Conservation (phyloP, 37 sponge, comb jelly and placozoan species). For the Cladorhizidae sp. region DNA sequence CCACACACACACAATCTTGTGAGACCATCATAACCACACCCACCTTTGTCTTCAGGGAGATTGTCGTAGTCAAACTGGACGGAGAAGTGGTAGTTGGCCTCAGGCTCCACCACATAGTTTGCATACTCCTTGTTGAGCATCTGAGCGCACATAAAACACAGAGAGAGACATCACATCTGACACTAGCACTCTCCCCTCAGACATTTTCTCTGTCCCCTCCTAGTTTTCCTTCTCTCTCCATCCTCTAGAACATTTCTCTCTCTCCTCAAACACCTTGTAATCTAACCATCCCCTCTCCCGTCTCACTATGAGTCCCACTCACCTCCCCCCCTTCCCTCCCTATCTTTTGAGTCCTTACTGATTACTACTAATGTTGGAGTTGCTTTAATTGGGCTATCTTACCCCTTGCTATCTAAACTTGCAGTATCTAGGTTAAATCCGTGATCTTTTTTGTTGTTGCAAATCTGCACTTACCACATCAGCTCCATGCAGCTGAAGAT, state of each 20-base stretch:
- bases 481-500: constrained; percentile 84
- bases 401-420: too few species aligned
- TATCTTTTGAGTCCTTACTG: too few species aligned
- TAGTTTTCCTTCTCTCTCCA: too few species aligned
- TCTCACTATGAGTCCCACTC: not conserved
- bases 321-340: not conserved
- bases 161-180: not conserved
- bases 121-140: constrained; percentile 72
- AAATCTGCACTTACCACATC: constrained; percentile 60
- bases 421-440: too few species aligned
- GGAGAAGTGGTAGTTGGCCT: constrained; percentile 83
- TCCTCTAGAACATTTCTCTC: too few species aligned
- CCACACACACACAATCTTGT: too few species aligned
- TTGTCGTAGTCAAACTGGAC: constrained; percentile 83
- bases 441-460: not conserved
- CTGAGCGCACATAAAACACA: constrained; percentile 50
- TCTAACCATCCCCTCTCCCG: too few species aligned
- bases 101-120: constrained; percentile 54
- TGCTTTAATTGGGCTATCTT: too few species aligned
- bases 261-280: not conserved
- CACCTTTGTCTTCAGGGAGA: constrained; percentile 88
- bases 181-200: not conserved
- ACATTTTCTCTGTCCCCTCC: too few species aligned
- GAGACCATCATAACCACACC: not conserved
- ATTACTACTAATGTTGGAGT: too few species aligned